Evolutionary conservation across 2,888 invertebrate genomes (phyloP), one percentile per base, ranked within the genome.

Genomic region (Alentia gelatinosa): DNA sequence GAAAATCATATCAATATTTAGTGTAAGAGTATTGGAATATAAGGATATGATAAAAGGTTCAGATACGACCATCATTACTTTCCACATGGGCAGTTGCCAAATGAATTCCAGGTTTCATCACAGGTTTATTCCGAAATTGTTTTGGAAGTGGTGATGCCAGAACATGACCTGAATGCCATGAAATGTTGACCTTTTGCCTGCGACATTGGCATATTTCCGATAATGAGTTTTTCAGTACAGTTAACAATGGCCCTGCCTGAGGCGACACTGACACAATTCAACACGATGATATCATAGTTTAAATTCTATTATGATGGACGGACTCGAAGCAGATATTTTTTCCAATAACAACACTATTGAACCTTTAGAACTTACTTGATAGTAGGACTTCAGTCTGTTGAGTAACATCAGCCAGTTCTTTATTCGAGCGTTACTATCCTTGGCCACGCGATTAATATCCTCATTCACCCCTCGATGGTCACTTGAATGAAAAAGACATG

Each of bases 351-450:
- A 47, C 19, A 12, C 47, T 19, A 47, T 19, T 12, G 47, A 47
- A 47, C 47, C 47, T 56, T 56, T 56, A 37, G 37, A 19, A 39
- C 79, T 75, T 79, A 92, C 92, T 63, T 90, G 63, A 68, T 91
- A 92, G 89, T 90, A 92, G n/a, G 56, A 84, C 35, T 89, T 50
- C 26, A 92, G 47, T 19, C 75, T 39, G n/a, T 33, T 37, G n/a
- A 91, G 37, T 19, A 92, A 75, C 12, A 92, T 23, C 26, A 56
- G 26, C 92, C 92, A 92, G 90, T 92, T 92, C 68, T 91, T 91
- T 26, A 92, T 91, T 35, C 88, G 39, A 50, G 89, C 91, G 68
- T 91, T 91, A 50, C 26, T 90, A 75, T 92, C 91, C 79, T 90
- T 84, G 35, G 91, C 83, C 39, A 83, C 50, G 23, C 92, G 37